Evolutionary conservation across 1,140 invertebrate species (phyloP), one percentile per base, ranked within the genome.

Genomic region (Atta texana): DNA sequence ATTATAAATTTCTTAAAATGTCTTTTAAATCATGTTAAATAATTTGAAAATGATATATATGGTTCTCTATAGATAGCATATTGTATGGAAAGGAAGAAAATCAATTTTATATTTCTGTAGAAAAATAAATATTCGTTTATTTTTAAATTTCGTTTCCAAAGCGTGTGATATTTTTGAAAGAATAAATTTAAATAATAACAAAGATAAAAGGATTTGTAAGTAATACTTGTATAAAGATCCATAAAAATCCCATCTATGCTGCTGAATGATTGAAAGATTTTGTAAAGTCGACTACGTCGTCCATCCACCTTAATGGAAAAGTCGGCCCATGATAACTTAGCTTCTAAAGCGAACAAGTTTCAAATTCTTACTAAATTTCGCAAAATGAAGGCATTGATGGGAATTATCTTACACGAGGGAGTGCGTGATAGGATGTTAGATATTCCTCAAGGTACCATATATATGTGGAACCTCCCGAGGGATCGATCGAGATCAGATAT

Each of bases 301-400:
- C 49, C 0, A 80, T 53, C 8, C 2, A 28, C 55, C 63, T 24
- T 68, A 66, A 80, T 21, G n/a, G 64, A 55, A 69, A 53, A 69
- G 28, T 69, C 49, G 14, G 16, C 16, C 4, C 14, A 14, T 44
- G n/a, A 49, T n/a, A 18, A 31, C 21, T 39, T 69, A 55, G 2
- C 55, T 24, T 80, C 18, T 39, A n/a, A 14, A 24, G 31, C 8
- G 14, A 55, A 68, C 12, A 4, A 69, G 49, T 16, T 39, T 69
- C 12, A 31, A 28, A 12, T 80, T 69, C 14, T 80, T 14, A n/a
- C 3, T 39, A 55, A 49, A 24, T 69, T 55, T 10, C 28, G 49
- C 44, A 51, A 31, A 31, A 51, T 39, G 16, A 49, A 28, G 44
- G 44, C 31, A 31, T 24, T 24, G 31, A 66, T 49, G 10, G n/a